A percentile compares a stretch with the other conserved stretches of the same genome.
Conservation (phyloP, 2,888 invertebrate species). For the Metacarcinus magister region DNA sequence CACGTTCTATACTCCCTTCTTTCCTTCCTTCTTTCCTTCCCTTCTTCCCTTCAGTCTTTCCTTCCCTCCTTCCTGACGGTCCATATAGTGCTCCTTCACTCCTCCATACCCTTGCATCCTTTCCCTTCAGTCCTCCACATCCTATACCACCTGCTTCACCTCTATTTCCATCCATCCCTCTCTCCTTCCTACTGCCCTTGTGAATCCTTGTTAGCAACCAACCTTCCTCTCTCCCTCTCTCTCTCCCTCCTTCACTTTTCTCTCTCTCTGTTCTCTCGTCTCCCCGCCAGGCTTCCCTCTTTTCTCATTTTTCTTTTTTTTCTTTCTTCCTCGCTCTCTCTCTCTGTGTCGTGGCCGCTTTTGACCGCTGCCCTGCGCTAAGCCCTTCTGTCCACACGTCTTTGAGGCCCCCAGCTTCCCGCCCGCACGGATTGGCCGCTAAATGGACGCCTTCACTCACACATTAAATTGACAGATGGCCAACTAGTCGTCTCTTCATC, state of each 20-base stretch:
- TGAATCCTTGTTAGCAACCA: background rate
- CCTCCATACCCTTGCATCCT: background rate
- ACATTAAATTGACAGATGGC: slow-evolving; percentile 78
- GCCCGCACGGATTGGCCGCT: slow-evolving; percentile 74
- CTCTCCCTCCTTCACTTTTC: background rate
- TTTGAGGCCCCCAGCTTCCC: slow-evolving; percentile 67
- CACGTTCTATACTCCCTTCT: background rate
- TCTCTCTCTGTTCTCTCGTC: slow-evolving; percentile 1
- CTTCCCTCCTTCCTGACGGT: background rate
- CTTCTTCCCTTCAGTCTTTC: background rate
- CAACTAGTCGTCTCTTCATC: slow-evolving; percentile 54
- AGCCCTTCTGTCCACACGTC: slow-evolving; percentile 79
- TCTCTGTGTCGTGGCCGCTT: slow-evolving; percentile 59
- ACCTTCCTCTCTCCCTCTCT: no score
- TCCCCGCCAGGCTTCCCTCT: slow-evolving; percentile 38
- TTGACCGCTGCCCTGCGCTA: slow-evolving; percentile 77
- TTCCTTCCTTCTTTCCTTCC: background rate
- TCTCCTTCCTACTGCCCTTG: background rate
- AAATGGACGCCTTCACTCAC: slow-evolving; percentile 77
- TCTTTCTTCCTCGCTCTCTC: background rate
- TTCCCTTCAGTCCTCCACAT: background rate
- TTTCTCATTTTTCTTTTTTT: background rate
- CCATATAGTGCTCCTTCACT: background rate
- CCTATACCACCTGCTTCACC: background rate
- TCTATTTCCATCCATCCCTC: background rate